Evolutionary conservation across 2,888 invertebrate genomes (phyloP).

Genomic region (Diarsia rubi): DNA sequence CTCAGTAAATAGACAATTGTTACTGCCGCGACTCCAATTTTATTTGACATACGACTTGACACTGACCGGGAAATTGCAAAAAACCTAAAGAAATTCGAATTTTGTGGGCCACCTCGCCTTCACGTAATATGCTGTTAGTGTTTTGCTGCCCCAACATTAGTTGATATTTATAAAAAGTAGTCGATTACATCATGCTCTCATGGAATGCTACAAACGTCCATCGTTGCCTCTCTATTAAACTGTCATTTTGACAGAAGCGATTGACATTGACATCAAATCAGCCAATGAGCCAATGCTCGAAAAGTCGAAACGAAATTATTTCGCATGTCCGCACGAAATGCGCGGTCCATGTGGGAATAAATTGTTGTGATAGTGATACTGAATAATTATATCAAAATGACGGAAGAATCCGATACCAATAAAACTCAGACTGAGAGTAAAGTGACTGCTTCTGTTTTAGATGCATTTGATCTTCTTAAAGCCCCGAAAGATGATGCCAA

Average conservation of each 20-base stretch:
- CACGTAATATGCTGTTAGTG: no score
- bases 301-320: no score
- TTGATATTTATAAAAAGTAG: neutral
- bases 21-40: no score
- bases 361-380: constrained; percentile 57
- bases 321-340: constrained; percentile 28
- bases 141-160: no score
- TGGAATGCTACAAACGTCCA: neutral
- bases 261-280: constrained; percentile 10
- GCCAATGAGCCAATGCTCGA: constrained; percentile 3
- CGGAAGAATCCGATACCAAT: constrained; percentile 73
- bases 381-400: constrained; percentile 73
- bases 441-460: constrained; percentile 83
- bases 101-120: no score
- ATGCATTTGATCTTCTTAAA: constrained; percentile 85
- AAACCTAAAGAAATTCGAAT: no score
- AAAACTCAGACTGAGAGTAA: constrained; percentile 71
- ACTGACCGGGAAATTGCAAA: no score
- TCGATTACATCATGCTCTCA: neutral
- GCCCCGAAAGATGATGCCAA: constrained; percentile 81
- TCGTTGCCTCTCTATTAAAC: no score
- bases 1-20: no score
- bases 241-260: neutral
- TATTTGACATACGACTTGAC: no score
- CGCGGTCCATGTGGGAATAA: constrained; percentile 71